Evolutionary conservation across 2,888 invertebrate genomes (phyloP).

Genomic region (Lacanobia wlatinum): DNA sequence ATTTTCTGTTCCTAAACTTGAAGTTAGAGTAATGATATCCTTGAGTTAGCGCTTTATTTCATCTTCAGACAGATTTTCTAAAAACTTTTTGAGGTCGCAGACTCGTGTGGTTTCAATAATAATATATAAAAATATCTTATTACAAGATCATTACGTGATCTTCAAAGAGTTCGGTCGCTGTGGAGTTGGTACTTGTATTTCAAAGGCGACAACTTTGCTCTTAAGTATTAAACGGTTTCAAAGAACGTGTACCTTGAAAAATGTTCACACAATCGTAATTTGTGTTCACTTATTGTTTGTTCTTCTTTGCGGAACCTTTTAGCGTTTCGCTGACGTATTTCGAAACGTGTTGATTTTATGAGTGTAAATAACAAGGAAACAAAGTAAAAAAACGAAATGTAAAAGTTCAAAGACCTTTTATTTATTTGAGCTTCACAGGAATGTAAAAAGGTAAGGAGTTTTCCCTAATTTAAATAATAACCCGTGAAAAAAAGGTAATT

Average conservation of each 20-base stretch:
- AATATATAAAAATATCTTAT: constrained; percentile 61
- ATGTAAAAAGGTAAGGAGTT: constrained; percentile 14
- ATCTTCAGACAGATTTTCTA: constrained; percentile 16
- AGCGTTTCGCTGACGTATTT: constrained; percentile 12
- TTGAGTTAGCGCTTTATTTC: constrained; percentile 29
- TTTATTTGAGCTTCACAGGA: not conserved
- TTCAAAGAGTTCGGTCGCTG: constrained; percentile 54
- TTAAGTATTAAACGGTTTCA: constrained; percentile 53
- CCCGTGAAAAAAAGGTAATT: constrained; percentile 12
- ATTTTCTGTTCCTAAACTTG: not conserved
- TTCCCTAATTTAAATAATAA: constrained; percentile 52
- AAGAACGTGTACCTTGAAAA: constrained; percentile 46
- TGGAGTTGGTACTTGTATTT: constrained; percentile 52
- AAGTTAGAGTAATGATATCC: constrained; percentile 34
- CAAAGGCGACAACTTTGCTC: constrained; percentile 59
- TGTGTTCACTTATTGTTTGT: constrained; percentile 39
- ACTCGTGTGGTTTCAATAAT: constrained; percentile 42
- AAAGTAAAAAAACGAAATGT: constrained; percentile 17
- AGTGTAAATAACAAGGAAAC: constrained; percentile 33
- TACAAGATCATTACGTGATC: constrained; percentile 64
- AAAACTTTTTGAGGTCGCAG: constrained; percentile 28
- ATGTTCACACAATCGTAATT: constrained; percentile 50
- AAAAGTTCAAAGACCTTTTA: constrained; percentile 10
- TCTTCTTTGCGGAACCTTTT: constrained; percentile 28
- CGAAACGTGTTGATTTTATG: constrained; percentile 32